Base-by-base conservation (phyloP, 2,797 vertebrate genomes). In the Crocidura indochinensis region DNA sequence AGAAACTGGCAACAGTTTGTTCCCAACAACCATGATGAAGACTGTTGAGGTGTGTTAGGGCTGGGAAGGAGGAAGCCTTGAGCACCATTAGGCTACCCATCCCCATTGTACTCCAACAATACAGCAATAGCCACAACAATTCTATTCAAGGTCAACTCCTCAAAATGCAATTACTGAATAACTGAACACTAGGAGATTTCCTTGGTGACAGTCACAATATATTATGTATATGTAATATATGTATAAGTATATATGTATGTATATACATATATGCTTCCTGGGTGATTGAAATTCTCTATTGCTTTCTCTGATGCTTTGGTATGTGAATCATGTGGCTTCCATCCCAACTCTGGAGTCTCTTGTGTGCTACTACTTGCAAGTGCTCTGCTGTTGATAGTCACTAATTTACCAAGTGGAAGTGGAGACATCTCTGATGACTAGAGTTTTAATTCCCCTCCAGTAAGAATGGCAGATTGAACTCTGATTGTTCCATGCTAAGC, bases 271-370 rank as follows among this genome's bases (percentile, higher is more conserved):
- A 6, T 60, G 56, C 56, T 60, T 60, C 56, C 56, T 22, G 56
- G 56, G 15, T 60, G 56, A 60, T 15, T 8, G 17, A 60, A 60
- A 60, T 60, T 4, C 15, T 60, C 51, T 60, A n/a, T 67, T 91
- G 46, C 53, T 91, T 24, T 67, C 77, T 93, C 68, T 79, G 82
- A 53, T 20, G 51, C 51, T 85, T 76, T 29, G 8, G 12, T 67
- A 14, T 68, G 24, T n/a, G 62, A 79, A 51, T 38, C 31, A 22
- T 82, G 10, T 22, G 6, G 68, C 75, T 82, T 72, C 75, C 85
- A 65, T n/a, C 38, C 71, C 29, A n/a, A 73, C 73, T 80, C 64
- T 71, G 6, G 7, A 64, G 10, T 49, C 29, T 79, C 20, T 85
- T 60, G 46, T 11, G 2, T 7, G 44, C 62, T 72, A 8, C 53